Evolutionary conservation across 2,113 vertebrate species (phyloP).

Genomic region (Nasalis larvatus): DNA sequence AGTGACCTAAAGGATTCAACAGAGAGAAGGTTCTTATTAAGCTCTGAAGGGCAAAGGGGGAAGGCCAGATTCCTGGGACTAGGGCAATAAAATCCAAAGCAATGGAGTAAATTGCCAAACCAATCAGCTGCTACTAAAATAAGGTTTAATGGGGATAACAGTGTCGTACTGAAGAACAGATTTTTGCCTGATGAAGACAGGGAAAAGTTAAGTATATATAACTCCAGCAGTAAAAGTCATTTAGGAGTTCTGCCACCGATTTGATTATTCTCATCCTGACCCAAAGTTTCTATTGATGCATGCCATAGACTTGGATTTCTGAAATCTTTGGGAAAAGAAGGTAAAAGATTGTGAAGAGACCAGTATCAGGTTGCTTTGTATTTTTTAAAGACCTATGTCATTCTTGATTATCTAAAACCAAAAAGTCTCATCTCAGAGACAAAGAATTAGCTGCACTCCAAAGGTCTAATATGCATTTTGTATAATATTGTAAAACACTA

Average conservation of each 20-base stretch:
- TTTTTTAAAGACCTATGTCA: background rate
- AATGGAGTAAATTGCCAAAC: background rate
- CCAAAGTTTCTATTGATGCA: background rate
- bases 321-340: background rate
- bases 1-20: background rate
- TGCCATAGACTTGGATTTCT: background rate
- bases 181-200: background rate
- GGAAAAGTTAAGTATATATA: background rate
- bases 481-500: background rate
- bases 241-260: background rate
- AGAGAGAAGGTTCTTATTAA: constrained; percentile 26
- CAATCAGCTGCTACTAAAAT: background rate
- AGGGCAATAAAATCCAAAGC: background rate
- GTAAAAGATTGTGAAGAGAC: background rate
- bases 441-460: background rate
- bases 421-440: background rate
- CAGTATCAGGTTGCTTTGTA: background rate
- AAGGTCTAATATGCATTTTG: background rate
- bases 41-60: background rate
- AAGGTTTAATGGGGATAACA: background rate
- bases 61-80: background rate
- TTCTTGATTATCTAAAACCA: background rate
- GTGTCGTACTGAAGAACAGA: background rate
- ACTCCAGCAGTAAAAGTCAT: background rate
- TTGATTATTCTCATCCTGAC: background rate